A percentile compares a stretch with the other conserved stretches of the same genome.
phyloP scores from a whole-genome alignment of 2,113 vertebrate genomes.

The Psammodynastes pulverulentus region DNA sequence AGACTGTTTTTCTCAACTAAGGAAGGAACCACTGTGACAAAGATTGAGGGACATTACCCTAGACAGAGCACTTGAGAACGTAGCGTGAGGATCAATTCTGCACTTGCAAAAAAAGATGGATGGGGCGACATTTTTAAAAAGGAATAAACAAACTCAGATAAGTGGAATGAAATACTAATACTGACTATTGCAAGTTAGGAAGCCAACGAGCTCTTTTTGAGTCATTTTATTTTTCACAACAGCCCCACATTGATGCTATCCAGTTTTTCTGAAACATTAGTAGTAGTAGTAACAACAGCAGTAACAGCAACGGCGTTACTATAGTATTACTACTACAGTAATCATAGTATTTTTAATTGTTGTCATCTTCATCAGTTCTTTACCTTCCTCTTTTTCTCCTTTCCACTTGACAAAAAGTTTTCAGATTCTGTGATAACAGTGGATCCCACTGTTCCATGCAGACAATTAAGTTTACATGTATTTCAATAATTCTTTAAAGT shows the following conservation, averaged over 20 bases:
- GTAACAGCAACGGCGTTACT: background rate
- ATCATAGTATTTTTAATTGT: background rate
- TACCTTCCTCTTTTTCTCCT: background rate
- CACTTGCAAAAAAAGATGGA: slow-evolving; percentile 50
- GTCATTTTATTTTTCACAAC: background rate
- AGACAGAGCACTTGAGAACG: slow-evolving; percentile 31
- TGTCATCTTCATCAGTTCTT: background rate
- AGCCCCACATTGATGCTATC: background rate
- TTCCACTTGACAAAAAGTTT: background rate
- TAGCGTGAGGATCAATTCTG: slow-evolving; percentile 45
- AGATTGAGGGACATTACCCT: background rate
- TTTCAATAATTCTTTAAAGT: background rate
- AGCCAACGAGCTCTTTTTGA: background rate
- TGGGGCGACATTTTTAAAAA: slow-evolving; percentile 30
- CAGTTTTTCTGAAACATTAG: background rate
- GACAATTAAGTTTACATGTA: background rate
- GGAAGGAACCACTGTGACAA: slow-evolving; percentile 17
- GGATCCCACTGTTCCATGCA: background rate
- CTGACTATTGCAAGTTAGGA: background rate
- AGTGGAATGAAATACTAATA: slow-evolving; percentile 3
- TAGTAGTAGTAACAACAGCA: background rate
- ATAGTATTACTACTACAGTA: background rate
- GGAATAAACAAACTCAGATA: background rate
- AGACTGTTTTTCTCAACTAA: slow-evolving; percentile 4
- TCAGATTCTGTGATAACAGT: background rate